Evolutionary conservation across 2,797 vertebrate genomes (phyloP).

Genomic region (Iguana delicatissima): DNA sequence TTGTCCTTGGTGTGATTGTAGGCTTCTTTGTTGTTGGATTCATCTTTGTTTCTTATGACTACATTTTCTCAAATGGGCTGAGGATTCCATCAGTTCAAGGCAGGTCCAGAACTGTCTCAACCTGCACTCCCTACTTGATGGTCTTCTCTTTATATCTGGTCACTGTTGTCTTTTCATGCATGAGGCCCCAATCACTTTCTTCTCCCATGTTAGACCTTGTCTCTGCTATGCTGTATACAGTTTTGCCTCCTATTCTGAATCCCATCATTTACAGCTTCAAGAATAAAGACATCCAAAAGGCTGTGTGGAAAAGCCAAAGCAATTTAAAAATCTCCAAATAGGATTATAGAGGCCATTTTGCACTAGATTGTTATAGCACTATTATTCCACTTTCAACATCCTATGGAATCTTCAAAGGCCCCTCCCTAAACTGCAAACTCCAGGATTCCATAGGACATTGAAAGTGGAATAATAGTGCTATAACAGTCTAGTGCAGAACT

Average conservation of each 20-base stretch:
- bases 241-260: constrained; percentile 1
- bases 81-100: constrained; percentile 59
- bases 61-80: constrained; percentile 50
- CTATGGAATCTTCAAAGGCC: too few species aligned
- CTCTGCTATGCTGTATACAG: background rate
- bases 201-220: background rate
- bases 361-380: too few species aligned
- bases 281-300: background rate
- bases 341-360: too few species aligned
- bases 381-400: too few species aligned
- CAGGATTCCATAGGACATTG: too few species aligned
- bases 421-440: too few species aligned
- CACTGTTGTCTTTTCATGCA: background rate
- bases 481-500: too few species aligned
- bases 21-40: constrained; percentile 50
- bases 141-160: background rate
- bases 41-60: constrained; percentile 58
- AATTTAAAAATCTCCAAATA: background rate
- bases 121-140: background rate
- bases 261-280: background rate
- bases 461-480: too few species aligned
- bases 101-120: constrained; percentile 6
- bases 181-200: background rate
- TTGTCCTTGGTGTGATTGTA: background rate
- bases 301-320: background rate